Percentiles rank a stretch among this genome's conserved stretches.
Conservation (phyloP, 2,888 invertebrate genomes). For the Oxyteleia sp. region DNA sequence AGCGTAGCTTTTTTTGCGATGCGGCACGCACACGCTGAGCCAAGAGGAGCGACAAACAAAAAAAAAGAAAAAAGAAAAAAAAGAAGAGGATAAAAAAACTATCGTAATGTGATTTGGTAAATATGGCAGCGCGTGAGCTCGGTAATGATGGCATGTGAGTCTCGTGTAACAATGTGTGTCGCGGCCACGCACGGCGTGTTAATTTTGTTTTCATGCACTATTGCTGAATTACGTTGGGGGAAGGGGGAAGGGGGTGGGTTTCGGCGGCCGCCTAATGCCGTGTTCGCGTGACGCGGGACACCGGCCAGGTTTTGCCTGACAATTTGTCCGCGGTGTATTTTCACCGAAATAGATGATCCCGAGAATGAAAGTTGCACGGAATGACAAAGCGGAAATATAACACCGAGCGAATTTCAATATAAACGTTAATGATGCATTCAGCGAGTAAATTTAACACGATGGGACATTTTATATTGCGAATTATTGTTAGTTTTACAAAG, state of each 20-base stretch:
- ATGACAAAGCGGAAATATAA: slow-evolving; percentile 38
- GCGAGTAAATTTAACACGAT: neutral
- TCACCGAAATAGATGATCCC: slow-evolving; percentile 52
- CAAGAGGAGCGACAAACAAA: no score
- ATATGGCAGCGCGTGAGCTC: slow-evolving; percentile 19
- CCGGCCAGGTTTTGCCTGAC: slow-evolving; percentile 54
- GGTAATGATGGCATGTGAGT: slow-evolving; percentile 14
- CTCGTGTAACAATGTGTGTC: slow-evolving; percentile 19
- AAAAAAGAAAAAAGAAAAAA: no score
- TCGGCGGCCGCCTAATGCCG: slow-evolving; percentile 61
- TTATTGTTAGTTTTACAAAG: no score
- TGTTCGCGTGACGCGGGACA: slow-evolving; percentile 55
- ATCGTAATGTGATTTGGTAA: slow-evolving; percentile 26
- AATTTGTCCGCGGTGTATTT: slow-evolving; percentile 55
- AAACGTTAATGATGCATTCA: slow-evolving; percentile 34
- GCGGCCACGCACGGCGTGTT: slow-evolving; percentile 24
- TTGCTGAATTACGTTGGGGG: slow-evolving; percentile 39
- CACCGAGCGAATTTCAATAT: slow-evolving; percentile 37
- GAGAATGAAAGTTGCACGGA: slow-evolving; percentile 43
- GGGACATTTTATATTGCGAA: neutral
- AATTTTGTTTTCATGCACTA: slow-evolving; percentile 25
- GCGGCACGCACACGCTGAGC: neutral
- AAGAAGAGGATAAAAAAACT: slow-evolving; percentile 20
- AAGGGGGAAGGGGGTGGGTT: no score
- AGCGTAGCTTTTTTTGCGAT: neutral